Evolutionary conservation across 64 coral and sea anemone genomes (phyloP).

Genomic region (Pocillopora damicornis): DNA sequence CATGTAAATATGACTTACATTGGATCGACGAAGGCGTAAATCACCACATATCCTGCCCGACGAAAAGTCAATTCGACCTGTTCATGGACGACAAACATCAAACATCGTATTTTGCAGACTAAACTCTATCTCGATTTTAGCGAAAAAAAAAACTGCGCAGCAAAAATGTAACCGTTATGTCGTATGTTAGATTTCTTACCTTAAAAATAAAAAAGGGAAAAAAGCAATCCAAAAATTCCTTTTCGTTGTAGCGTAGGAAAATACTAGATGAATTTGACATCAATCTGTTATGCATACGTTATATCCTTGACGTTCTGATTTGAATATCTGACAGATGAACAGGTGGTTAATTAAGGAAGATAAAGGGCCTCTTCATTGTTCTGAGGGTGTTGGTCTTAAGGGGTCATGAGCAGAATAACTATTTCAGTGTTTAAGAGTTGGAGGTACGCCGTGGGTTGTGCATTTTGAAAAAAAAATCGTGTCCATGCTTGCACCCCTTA

Average conservation of each 20-base stretch:
- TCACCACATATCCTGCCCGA: slow-evolving; percentile 20
- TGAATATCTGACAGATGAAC: slow-evolving; percentile 26
- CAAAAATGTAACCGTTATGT: no score
- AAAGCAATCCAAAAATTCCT: not conserved
- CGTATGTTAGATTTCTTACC: not conserved
- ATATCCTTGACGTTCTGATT: slow-evolving; percentile 6
- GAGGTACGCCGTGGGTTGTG: not conserved
- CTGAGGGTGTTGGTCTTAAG: not conserved
- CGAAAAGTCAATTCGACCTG: not conserved
- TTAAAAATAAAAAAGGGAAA: not conserved
- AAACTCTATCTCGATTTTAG: no score
- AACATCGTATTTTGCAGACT: not conserved
- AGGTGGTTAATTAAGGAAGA: slow-evolving; percentile 13
- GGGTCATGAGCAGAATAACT: not conserved
- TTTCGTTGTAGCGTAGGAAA: not conserved
- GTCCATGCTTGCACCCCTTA: no score
- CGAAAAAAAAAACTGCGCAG: not conserved
- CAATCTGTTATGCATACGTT: slow-evolving; percentile 53
- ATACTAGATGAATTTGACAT: not conserved
- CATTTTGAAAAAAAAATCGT: no score
- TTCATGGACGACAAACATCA: not conserved
- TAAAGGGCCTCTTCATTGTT: slow-evolving; percentile 21
- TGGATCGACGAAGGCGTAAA: not conserved
- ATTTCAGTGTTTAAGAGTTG: not conserved
- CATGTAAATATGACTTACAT: slow-evolving; percentile 10